Conservation (phyloP, 2,113 vertebrate genomes). For the Myotis yumanensis region DNA sequence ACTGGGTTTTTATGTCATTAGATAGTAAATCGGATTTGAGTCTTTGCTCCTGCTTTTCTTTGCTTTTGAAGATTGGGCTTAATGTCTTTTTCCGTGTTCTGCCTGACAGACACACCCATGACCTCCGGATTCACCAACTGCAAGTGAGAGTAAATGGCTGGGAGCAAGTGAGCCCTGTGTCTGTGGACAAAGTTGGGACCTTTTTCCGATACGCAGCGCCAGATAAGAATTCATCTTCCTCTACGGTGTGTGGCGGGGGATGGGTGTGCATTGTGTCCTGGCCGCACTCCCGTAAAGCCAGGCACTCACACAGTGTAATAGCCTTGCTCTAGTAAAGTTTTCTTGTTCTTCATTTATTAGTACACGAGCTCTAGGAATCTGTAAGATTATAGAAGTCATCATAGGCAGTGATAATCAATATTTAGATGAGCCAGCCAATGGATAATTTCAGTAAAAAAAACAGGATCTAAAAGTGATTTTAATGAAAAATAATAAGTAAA, state of each 20-base stretch:
- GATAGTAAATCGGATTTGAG: not conserved
- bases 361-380: not conserved
- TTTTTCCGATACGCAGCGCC: conserved; percentile 98
- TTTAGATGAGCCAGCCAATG: not conserved
- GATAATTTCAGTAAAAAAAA: conserved; percentile 40
- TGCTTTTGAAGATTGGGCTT: not conserved
- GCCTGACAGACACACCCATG: conserved; percentile 92
- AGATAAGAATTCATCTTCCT: conserved; percentile 93
- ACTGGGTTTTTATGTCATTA: not conserved
- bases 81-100: not conserved
- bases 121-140: conserved; percentile 96
- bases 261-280: not conserved
- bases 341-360: not conserved
- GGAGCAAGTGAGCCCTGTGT: conserved; percentile 98
- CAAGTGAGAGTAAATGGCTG: conserved; percentile 96
- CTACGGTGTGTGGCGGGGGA: conserved; percentile 87
- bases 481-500: not conserved
- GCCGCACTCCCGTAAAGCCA: not conserved
- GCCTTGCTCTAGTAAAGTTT: not conserved
- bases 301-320: not conserved
- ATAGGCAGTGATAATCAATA: not conserved
- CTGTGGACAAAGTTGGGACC: conserved; percentile 97
- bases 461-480: not conserved
- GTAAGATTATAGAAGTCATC: not conserved
- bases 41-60: not conserved